Base-by-base conservation (phyloP, 1,140 invertebrate genomes). In the Hypsibius dujardini region DNA sequence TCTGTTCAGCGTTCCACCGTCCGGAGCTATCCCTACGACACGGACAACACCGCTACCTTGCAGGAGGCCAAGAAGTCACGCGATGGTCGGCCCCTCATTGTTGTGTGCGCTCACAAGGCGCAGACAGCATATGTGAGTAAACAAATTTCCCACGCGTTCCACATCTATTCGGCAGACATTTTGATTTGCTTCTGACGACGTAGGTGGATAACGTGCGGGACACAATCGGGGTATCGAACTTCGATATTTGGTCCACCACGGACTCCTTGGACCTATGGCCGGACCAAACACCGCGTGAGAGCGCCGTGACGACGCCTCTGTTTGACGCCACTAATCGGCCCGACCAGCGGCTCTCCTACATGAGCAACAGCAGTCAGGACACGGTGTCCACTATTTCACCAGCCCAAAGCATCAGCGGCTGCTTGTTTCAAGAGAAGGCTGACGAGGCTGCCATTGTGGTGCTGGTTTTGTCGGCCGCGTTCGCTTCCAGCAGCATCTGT, bases 361-460 rank as follows among this genome's bases (percentile, higher is more conserved):
- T 67, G 42, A 67, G 62, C 42, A 45, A 3, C 42, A 67, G 62
- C 42, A 67, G 62, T 67, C 12, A 42, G 7, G 42, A 42, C 12
- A 67, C 12, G 12, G 42, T 42, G 12, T 15, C 62, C 3, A 67
- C 12, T 67, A 7, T 12, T 42, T 67, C 62, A 7, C 50, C 50
- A 56, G n/a, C 7, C 50, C 7, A 56, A 56, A 56, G 50, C n/a
- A 56, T 56, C n/a, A 56, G n/a, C 50, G 50, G 50, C 7, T 56
- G 12, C 12, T 42, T 60, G 28, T 82, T 82, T 72, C 80, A 80
- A 70, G 76, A 78, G 69, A 78, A 79, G 72, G 80, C 79, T 2
- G 77, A 79, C 74, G 75, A 79, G 71, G 79, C 79, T 62, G 75
- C 76, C 50, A 74, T 79, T 7, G 74, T 82, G 2, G 74, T 82